Conservation (phyloP, 2,797 vertebrate genomes). For the Rhinoraja longicauda region DNA sequence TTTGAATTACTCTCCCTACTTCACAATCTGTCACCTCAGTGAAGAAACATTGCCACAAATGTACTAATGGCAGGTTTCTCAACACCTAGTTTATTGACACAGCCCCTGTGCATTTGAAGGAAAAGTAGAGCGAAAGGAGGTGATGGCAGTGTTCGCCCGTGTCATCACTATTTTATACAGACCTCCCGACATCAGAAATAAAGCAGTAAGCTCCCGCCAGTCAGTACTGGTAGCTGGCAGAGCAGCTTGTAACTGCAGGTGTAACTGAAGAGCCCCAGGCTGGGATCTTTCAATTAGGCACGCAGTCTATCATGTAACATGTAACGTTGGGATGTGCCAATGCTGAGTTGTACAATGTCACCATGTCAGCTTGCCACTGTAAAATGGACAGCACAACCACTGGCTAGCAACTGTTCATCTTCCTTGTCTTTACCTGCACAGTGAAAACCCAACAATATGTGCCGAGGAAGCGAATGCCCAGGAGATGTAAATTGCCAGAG, state of each 20-base stretch:
- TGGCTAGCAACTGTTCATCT: neutral
- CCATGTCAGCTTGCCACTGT: no score
- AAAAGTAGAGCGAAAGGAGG: neutral
- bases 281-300: neutral
- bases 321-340: neutral
- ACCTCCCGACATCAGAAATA: constrained; percentile 19
- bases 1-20: constrained; percentile 78
- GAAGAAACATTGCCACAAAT: constrained; percentile 65
- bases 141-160: neutral
- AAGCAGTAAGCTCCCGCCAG: constrained; percentile 9
- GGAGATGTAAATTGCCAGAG: no score
- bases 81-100: constrained; percentile 41
- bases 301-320: neutral
- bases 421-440: neutral
- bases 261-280: neutral
- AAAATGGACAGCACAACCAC: neutral
- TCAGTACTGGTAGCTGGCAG: neutral
- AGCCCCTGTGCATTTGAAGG: constrained; percentile 13
- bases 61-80: constrained; percentile 70
- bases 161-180: constrained; percentile 19
- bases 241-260: neutral
- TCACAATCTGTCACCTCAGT: constrained; percentile 77
- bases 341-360: neutral
- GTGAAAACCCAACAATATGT: neutral
- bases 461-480: no score